phyloP scores from a whole-genome alignment of 1,140 invertebrate species.

The Pararge aegeria region DNA sequence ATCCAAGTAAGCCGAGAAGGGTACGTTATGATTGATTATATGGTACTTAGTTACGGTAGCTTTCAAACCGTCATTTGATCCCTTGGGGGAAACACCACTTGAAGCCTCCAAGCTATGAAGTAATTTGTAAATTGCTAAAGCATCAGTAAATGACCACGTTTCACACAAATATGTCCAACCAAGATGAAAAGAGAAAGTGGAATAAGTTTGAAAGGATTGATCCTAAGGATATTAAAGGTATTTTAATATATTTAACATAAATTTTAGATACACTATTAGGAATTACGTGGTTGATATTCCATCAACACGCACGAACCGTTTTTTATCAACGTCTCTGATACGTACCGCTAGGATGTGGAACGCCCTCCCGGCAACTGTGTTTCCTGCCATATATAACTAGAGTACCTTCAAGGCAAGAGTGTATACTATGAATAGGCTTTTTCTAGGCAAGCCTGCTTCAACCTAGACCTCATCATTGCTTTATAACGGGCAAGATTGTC shows the following conservation, averaged over 20 bases:
- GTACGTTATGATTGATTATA: conserved; percentile 72
- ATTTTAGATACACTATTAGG: background rate
- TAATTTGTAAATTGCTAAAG: conserved; percentile 9
- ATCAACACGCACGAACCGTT: no score
- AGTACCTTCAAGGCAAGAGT: no score
- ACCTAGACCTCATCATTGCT: no score
- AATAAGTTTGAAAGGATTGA: conserved; percentile 42
- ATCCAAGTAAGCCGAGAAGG: conserved; percentile 62
- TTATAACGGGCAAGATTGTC: no score
- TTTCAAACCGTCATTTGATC: conserved; percentile 37
- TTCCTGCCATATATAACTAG: no score
- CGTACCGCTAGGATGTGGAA: no score
- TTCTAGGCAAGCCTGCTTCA: no score
- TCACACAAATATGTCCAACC: background rate
- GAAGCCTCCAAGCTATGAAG: conserved; percentile 25
- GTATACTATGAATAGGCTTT: no score
- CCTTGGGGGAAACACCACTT: conserved; percentile 22
- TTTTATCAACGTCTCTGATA: no score
- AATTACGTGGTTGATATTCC: no score
- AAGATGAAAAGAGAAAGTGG: conserved; percentile 33
- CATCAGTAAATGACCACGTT: conserved; percentile 16
- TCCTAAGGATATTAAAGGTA: conserved; percentile 46
- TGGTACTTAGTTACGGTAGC: conserved; percentile 58
- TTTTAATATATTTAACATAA: background rate
- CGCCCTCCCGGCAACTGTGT: no score